These are phyloP conservation scores for Apamea epomidion DNA, from an alignment of 2,888 invertebrate species.

Conservation along the genomic window DNA sequence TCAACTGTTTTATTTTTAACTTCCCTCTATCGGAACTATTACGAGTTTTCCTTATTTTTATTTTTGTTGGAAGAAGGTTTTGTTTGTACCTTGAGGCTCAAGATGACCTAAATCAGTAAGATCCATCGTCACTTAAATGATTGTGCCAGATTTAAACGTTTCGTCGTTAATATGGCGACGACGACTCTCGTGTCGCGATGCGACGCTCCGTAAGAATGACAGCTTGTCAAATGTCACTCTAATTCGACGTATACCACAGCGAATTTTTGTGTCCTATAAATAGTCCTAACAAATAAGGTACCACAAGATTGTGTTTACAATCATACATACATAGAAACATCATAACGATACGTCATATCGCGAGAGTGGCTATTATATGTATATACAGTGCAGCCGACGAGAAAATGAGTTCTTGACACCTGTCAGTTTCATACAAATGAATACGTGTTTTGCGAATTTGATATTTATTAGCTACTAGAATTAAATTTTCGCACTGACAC, in stretches of 20 bases:
- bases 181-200: too few species aligned
- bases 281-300: not conserved
- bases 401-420: not conserved
- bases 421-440: not conserved
- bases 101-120: too few species aligned
- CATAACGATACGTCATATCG: not conserved
- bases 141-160: too few species aligned
- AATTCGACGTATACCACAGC: not conserved
- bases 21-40: slow-evolving; percentile 11
- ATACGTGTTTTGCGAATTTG: not conserved
- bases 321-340: not conserved
- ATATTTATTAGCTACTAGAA: not conserved
- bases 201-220: too few species aligned
- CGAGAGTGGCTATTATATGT: not conserved
- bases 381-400: not conserved
- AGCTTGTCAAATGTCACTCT: not conserved
- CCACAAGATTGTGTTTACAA: not conserved
- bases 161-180: too few species aligned
- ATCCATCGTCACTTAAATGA: too few species aligned
- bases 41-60: not conserved
- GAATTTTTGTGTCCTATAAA: too few species aligned
- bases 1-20: slow-evolving; percentile 30
- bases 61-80: slow-evolving; percentile 1
- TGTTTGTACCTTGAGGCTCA: not conserved
- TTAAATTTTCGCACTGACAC: not conserved